Conservation (phyloP, 2,113 vertebrate species). For the Cygnus buccinator region DNA sequence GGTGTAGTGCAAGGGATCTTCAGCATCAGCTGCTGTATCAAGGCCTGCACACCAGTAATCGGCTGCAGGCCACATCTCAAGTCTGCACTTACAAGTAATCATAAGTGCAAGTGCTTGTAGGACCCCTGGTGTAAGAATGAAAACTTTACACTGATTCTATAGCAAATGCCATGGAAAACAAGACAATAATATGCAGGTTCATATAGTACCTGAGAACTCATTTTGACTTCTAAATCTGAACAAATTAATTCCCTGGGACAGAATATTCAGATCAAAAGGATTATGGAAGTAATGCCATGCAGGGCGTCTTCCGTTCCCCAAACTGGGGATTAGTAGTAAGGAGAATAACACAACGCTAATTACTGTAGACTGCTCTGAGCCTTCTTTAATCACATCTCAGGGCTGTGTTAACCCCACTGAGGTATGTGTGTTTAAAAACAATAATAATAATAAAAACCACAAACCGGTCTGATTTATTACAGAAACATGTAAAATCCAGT, state of each 20-base stretch:
- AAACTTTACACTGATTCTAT: neutral
- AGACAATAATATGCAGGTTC: rapidly evolving
- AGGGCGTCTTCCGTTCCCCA: neutral
- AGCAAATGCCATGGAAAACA: neutral
- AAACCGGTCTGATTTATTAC: neutral
- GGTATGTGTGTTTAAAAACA: neutral
- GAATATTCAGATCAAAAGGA: neutral
- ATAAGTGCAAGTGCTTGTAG: neutral
- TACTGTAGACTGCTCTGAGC: neutral
- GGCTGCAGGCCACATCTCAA: neutral
- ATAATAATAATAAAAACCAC: neutral
- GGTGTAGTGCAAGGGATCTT: neutral
- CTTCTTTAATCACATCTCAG: neutral
- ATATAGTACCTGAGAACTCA: neutral
- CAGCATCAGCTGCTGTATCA: neutral
- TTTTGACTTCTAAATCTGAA: neutral
- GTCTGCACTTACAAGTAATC: neutral
- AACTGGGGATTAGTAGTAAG: neutral
- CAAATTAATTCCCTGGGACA: neutral
- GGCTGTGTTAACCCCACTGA: neutral
- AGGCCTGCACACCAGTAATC: neutral
- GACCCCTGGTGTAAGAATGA: neutral
- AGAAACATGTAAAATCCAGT: neutral
- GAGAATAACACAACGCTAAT: neutral
- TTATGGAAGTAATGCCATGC: neutral